These are phyloP conservation scores for Zaprionus capensis DNA, from an alignment of 1,140 invertebrate species.

Conservation along the genomic window DNA sequence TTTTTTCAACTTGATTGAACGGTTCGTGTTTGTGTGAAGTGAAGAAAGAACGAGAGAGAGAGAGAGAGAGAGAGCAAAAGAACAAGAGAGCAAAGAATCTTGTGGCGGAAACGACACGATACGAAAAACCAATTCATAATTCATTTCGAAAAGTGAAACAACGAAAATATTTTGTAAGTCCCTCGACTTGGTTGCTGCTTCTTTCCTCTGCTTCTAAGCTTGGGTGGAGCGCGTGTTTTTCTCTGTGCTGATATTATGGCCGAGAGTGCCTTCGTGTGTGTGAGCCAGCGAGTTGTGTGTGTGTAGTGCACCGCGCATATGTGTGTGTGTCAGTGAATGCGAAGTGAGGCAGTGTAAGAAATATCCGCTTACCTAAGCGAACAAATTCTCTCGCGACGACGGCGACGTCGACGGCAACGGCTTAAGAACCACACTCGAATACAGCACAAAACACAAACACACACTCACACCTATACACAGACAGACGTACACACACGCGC, in stretches of 20 bases:
- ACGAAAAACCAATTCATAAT: constrained; percentile 30
- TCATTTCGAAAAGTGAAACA: constrained; percentile 39
- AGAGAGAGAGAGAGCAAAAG: constrained; percentile 12
- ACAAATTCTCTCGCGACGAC: constrained; percentile 67
- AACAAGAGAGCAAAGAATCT: constrained; percentile 20
- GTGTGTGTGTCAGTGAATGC: constrained; percentile 51
- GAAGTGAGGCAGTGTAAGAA: constrained; percentile 54
- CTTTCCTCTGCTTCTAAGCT: neutral
- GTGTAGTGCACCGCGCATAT: constrained; percentile 34
- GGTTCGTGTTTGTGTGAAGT: constrained; percentile 24
- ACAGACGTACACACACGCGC: constrained; percentile 30
- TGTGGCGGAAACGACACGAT: constrained; percentile 30
- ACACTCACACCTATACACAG: constrained; percentile 36
- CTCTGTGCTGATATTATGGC: constrained; percentile 48
- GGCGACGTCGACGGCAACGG: constrained; percentile 25
- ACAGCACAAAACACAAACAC: constrained; percentile 35
- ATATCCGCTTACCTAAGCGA: constrained; percentile 77
- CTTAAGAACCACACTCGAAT: constrained; percentile 60
- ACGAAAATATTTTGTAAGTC: constrained; percentile 11
- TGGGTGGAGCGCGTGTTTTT: constrained; percentile 41
- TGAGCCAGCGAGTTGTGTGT: constrained; percentile 27
- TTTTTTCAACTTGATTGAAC: constrained; percentile 60
- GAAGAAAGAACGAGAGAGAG: constrained; percentile 12
- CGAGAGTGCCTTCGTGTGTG: constrained; percentile 34
- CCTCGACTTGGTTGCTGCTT: constrained; percentile 1